These are phyloP conservation scores for Sinosuthora webbiana DNA, from an alignment of 2,113 vertebrate genomes.

Conservation along the genomic window DNA sequence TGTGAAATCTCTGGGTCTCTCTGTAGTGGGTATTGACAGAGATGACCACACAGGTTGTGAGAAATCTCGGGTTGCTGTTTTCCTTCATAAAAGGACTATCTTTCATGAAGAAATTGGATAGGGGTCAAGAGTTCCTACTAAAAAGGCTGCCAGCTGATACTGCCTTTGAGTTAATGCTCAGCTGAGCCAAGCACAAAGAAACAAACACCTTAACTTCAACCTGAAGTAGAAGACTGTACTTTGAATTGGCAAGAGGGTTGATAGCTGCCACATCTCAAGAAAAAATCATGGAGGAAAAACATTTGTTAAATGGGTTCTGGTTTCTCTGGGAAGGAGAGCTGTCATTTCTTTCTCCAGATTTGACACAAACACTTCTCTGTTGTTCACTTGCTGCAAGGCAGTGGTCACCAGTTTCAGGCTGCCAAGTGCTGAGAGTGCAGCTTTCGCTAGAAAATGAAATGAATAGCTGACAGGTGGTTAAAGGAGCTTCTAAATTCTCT, in stretches of 20 bases:
- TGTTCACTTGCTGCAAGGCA: neutral
- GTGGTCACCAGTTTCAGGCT: neutral
- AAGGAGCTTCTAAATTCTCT: neutral
- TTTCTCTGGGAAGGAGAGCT: neutral
- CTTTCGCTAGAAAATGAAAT: neutral
- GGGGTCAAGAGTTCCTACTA: neutral
- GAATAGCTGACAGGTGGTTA: neutral
- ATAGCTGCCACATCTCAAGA: neutral
- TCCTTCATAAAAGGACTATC: neutral
- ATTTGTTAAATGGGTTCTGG: neutral
- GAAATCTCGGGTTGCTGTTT: neutral
- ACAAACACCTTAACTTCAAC: neutral
- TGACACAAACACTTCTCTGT: neutral
- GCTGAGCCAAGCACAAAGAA: neutral
- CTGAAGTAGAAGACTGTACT: neutral
- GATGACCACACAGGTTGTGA: neutral
- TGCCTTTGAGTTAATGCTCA: neutral
- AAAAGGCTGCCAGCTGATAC: neutral
- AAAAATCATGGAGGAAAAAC: neutral
- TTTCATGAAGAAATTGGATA: neutral
- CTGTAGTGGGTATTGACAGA: neutral
- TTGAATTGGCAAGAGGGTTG: neutral
- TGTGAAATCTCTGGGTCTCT: neutral
- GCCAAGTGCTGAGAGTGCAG: neutral
- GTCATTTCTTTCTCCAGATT: neutral